phyloP scores from a whole-genome alignment of 2,888 invertebrate species.

The Tinea semifulvella region DNA sequence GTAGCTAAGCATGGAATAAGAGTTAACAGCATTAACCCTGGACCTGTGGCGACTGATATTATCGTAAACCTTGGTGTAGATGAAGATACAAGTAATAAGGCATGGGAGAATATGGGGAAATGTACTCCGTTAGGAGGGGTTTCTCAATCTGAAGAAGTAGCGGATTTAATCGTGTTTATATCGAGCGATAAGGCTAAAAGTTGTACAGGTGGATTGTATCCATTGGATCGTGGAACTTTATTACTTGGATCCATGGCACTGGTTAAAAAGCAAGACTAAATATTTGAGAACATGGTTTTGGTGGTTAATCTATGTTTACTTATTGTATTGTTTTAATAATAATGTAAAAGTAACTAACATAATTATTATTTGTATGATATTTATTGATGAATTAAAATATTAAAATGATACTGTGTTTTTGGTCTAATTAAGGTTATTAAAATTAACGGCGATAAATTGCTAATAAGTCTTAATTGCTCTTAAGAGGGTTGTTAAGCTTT shows the following conservation, averaged over 20 bases:
- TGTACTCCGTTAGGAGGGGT: slow-evolving; percentile 9
- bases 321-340: too few species aligned
- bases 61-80: not conserved
- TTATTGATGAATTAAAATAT: too few species aligned
- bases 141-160: slow-evolving; percentile 22
- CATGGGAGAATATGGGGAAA: slow-evolving; percentile 6
- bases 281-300: too few species aligned
- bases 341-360: too few species aligned
- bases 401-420: too few species aligned
- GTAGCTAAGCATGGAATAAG: slow-evolving; percentile 16
- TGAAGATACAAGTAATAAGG: not conserved
- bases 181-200: slow-evolving; percentile 26
- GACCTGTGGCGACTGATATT: not conserved
- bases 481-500: too few species aligned
- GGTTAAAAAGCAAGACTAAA: too few species aligned
- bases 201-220: slow-evolving; percentile 17
- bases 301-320: too few species aligned
- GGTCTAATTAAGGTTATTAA: too few species aligned
- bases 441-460: too few species aligned
- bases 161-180: slow-evolving; percentile 24
- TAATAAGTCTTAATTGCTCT: too few species aligned
- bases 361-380: too few species aligned
- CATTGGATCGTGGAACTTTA: not conserved
- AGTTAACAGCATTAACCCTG: slow-evolving; percentile 16
- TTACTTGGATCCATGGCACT: not conserved